These are phyloP conservation scores for Agrilus mali DNA, from an alignment of 2,888 invertebrate genomes.

Conservation along the genomic window DNA sequence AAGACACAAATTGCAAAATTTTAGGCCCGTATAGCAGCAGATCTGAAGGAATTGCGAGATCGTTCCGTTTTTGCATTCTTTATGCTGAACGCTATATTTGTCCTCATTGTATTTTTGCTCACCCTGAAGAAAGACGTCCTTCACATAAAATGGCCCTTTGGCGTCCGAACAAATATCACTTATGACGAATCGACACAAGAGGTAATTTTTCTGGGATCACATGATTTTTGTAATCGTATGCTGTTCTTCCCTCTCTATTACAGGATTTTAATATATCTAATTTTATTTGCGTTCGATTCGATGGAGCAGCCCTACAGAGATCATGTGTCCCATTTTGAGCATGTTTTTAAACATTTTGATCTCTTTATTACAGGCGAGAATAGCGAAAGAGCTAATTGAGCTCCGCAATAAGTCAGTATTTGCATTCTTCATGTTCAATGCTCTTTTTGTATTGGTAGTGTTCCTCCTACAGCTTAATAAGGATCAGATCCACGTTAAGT, in stretches of 20 bases:
- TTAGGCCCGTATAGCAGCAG: slow-evolving; percentile 81
- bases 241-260: slow-evolving; percentile 1
- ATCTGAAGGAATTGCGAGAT: slow-evolving; percentile 89
- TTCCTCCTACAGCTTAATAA: slow-evolving; percentile 98
- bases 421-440: slow-evolving; percentile 99
- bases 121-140: slow-evolving; percentile 96
- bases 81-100: slow-evolving; percentile 98
- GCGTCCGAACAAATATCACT: slow-evolving; percentile 86
- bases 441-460: slow-evolving; percentile 96
- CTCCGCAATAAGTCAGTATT: slow-evolving; percentile 95
- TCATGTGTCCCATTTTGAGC: slow-evolving; percentile 45
- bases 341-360: slow-evolving; percentile 32
- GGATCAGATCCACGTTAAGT: slow-evolving; percentile 93
- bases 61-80: slow-evolving; percentile 93
- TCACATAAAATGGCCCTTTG: slow-evolving; percentile 93
- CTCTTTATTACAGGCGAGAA: slow-evolving; percentile 59
- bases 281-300: not conserved
- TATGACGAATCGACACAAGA: slow-evolving; percentile 82
- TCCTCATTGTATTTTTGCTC: slow-evolving; percentile 94
- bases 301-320: slow-evolving; percentile 19
- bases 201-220: slow-evolving; percentile 51
- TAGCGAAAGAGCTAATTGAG: slow-evolving; percentile 83
- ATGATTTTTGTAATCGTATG: slow-evolving; percentile 13
- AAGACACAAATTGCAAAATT: slow-evolving; percentile 31
- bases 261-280: not conserved